These are phyloP conservation scores for Setipinna tenuifilis DNA, from an alignment of 2,797 vertebrate genomes.

Conservation along the genomic window DNA sequence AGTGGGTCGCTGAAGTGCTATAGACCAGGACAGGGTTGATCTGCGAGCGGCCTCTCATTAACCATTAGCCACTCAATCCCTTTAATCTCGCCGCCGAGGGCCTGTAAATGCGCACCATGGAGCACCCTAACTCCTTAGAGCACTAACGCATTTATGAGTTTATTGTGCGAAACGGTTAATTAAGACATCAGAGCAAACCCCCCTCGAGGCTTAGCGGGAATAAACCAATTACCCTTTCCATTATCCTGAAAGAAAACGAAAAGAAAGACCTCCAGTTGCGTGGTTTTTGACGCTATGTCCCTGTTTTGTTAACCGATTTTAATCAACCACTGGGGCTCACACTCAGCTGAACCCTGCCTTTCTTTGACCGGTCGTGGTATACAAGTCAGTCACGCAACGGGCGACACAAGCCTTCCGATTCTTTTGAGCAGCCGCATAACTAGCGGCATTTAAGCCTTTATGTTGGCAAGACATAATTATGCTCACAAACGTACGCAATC, in stretches of 20 bases:
- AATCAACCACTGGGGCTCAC: conserved; percentile 19
- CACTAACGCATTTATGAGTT: conserved; percentile 45
- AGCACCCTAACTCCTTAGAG: conserved; percentile 41
- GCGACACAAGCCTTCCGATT: conserved; percentile 23
- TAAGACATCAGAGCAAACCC: conserved; percentile 45
- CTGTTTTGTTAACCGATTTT: conserved; percentile 23
- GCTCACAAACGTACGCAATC: background rate
- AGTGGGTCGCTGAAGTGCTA: background rate
- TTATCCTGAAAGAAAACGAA: conserved; percentile 29
- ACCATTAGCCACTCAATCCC: conserved; percentile 36
- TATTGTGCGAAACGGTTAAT: conserved; percentile 48
- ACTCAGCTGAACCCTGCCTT: conserved; percentile 4
- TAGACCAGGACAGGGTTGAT: background rate
- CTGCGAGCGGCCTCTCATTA: conserved; percentile 23
- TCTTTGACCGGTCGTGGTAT: conserved; percentile 15
- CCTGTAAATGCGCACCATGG: conserved; percentile 30
- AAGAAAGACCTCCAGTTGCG: conserved; percentile 9
- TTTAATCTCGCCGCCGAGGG: conserved; percentile 43
- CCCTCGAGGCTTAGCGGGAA: conserved; percentile 31
- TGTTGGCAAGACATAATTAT: conserved; percentile 18
- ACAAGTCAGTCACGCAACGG: conserved; percentile 16
- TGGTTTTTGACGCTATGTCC: conserved; percentile 20
- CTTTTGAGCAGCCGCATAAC: conserved; percentile 10
- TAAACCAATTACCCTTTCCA: conserved; percentile 43
- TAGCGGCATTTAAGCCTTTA: background rate